phyloP scores from a whole-genome alignment of 2,888 invertebrate species.

The Cinara cedri region DNA sequence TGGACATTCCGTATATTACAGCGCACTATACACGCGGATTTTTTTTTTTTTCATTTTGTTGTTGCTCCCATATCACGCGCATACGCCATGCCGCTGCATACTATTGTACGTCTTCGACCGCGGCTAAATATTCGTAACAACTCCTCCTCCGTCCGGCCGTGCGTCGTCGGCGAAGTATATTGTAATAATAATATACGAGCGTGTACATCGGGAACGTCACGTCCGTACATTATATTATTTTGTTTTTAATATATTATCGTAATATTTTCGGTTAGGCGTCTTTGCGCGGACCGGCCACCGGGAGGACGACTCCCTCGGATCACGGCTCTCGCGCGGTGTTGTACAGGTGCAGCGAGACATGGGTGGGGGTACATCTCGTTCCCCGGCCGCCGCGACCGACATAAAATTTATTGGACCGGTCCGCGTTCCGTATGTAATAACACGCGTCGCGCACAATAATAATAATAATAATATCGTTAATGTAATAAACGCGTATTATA shows the following conservation, averaged over 20 bases:
- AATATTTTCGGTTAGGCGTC: slow-evolving; percentile 17
- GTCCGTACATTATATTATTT: background rate
- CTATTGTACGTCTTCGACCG: background rate
- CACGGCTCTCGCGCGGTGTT: background rate
- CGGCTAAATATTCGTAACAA: too few relatives aligned
- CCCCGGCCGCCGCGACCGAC: background rate
- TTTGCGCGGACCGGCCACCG: background rate
- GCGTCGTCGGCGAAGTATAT: background rate
- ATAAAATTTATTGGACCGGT: slow-evolving; percentile 54
- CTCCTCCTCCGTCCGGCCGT: too few relatives aligned
- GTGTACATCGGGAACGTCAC: background rate
- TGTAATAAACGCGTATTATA: background rate
- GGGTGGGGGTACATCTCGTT: too few relatives aligned
- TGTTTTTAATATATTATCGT: too few relatives aligned
- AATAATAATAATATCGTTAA: slow-evolving; percentile 9
- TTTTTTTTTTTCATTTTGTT: too few relatives aligned
- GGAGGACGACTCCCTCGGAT: slow-evolving; percentile 15
- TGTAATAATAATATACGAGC: background rate
- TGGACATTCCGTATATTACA: too few relatives aligned
- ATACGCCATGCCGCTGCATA: background rate
- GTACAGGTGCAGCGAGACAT: background rate
- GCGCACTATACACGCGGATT: too few relatives aligned
- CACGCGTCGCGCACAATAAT: slow-evolving; percentile 5
- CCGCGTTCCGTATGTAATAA: slow-evolving; percentile 41
- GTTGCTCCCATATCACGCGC: too few relatives aligned